Percentiles rank a stretch among this genome's conserved stretches.
These are phyloP conservation scores for Tragulus kanchil DNA, from an alignment of 2,113 vertebrate species.

Conservation along the genomic window DNA sequence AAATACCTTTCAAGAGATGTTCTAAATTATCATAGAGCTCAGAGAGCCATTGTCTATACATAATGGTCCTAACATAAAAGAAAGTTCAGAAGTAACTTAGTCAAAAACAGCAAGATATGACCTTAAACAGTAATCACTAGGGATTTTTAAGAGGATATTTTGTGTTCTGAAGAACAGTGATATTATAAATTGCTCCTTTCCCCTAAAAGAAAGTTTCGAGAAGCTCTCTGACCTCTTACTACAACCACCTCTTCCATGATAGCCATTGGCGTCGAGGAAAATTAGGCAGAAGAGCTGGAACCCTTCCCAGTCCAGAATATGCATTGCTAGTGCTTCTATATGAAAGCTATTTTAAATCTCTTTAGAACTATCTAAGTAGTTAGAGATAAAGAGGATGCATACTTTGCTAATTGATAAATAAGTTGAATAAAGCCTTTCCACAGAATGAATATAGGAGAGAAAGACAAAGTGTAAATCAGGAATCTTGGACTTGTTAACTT, in stretches of 20 bases:
- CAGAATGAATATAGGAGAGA: not conserved
- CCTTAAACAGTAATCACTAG: constrained; percentile 37
- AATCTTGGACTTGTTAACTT: not conserved
- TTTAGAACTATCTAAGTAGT: constrained; percentile 29
- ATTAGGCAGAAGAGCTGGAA: constrained; percentile 30
- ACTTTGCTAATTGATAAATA: not conserved
- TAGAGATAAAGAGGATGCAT: constrained; percentile 45
- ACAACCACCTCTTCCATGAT: constrained; percentile 34
- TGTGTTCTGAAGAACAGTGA: constrained; percentile 1
- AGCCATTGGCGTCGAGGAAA: constrained; percentile 56
- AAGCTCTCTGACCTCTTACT: constrained; percentile 54
- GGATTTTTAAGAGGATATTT: not conserved
- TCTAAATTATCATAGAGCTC: not conserved
- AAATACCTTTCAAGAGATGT: constrained; percentile 8
- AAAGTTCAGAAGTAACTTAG: not conserved
- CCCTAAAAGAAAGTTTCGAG: too few relatives aligned
- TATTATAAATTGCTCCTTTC: not conserved
- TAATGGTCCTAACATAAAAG: not conserved
- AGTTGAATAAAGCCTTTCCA: constrained; percentile 8
- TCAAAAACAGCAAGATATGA: not conserved
- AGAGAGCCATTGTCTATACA: not conserved
- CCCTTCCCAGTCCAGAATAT: constrained; percentile 54
- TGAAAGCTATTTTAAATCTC: constrained; percentile 64
- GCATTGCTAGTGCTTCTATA: constrained; percentile 3
- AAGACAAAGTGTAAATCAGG: not conserved